These are phyloP conservation scores for Micronycteris hirsuta DNA, from an alignment of 2,113 vertebrate species.

Conservation along the genomic window DNA sequence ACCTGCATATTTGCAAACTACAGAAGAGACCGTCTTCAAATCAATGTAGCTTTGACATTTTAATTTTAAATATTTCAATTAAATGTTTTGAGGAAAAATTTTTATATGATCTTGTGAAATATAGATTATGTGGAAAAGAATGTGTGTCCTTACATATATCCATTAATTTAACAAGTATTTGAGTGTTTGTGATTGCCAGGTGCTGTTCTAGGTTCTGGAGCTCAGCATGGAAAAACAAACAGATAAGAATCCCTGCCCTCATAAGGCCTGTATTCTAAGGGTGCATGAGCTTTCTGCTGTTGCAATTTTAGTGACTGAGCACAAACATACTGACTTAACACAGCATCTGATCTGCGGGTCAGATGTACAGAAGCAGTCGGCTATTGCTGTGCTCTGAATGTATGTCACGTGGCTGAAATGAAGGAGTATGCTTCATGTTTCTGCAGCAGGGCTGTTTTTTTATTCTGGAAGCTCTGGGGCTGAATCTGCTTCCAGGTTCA, in stretches of 20 bases:
- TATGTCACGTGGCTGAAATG: not conserved
- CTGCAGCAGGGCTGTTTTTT: not conserved
- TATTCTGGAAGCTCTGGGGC: not conserved
- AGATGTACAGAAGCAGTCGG: fast-evolving
- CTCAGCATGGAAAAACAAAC: not conserved
- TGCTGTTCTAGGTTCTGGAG: not conserved
- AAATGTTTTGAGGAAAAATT: not conserved
- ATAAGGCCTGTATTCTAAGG: not conserved
- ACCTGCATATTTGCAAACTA: not conserved
- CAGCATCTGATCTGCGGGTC: not conserved
- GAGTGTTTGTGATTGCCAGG: not conserved
- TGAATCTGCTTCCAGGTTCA: not conserved
- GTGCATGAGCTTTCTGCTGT: not conserved
- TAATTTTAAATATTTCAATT: not conserved
- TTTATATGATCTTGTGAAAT: not conserved
- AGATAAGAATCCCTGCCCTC: not conserved
- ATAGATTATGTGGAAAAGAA: not conserved
- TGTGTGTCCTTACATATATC: not conserved
- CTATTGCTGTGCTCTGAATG: not conserved
- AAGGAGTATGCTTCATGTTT: not conserved
- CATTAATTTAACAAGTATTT: not conserved
- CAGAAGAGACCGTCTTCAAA: not conserved
- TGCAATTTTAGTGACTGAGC: not conserved
- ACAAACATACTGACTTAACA: not conserved
- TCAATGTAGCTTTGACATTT: not conserved